A percentile compares a stretch with the other conserved stretches of the same genome.
Conservation (phyloP, 2,888 invertebrate genomes). For the Hirtodrosophila cameraria region DNA sequence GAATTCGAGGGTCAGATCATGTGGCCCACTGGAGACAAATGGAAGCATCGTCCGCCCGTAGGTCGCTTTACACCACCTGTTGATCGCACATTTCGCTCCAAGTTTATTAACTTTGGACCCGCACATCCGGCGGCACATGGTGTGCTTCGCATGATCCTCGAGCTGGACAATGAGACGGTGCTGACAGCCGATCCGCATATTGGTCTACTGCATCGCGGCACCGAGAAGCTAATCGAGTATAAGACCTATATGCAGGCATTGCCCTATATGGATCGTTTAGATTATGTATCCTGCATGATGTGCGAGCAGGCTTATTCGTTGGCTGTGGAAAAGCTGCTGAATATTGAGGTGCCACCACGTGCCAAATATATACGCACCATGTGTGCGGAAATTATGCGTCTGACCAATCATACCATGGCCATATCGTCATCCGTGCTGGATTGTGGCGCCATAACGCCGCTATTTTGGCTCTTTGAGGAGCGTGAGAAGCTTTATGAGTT, state of each 20-base stretch:
- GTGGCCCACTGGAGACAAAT: constrained; percentile 85
- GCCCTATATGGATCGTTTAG: constrained; percentile 94
- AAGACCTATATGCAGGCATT: constrained; percentile 94
- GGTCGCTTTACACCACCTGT: constrained; percentile 82
- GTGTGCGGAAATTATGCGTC: constrained; percentile 90
- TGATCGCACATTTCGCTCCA: constrained; percentile 87
- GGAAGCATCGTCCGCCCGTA: constrained; percentile 78
- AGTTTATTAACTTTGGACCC: constrained; percentile 93
- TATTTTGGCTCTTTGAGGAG: constrained; percentile 96
- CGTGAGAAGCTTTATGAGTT: constrained; percentile 94
- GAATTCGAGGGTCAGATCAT: constrained; percentile 86
- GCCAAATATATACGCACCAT: constrained; percentile 92
- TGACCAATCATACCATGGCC: constrained; percentile 92
- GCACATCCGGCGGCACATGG: constrained; percentile 97
- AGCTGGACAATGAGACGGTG: constrained; percentile 93
- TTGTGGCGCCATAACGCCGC: constrained; percentile 93
- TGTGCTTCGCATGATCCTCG: constrained; percentile 91
- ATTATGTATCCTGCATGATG: constrained; percentile 93
- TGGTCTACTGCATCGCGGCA: constrained; percentile 93
- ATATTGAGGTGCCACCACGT: constrained; percentile 90
- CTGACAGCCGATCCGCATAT: constrained; percentile 92
- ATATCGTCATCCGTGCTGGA: constrained; percentile 91
- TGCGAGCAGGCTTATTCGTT: constrained; percentile 92
- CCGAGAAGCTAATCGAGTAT: constrained; percentile 95
- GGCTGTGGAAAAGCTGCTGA: constrained; percentile 92